Base-by-base conservation (phyloP, 2,113 vertebrate species). In the Arenaria interpres region DNA sequence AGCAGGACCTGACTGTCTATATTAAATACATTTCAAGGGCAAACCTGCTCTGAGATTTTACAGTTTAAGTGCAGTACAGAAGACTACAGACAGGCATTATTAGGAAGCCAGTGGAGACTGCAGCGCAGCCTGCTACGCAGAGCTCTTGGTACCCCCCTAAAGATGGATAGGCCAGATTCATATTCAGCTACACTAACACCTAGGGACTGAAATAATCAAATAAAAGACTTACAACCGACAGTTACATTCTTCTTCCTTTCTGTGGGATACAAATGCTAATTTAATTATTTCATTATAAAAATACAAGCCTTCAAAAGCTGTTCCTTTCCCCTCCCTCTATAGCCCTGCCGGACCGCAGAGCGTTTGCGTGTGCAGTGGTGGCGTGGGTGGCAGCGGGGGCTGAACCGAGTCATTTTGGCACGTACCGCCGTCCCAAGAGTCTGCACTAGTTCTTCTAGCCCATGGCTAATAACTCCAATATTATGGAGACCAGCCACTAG, bases 401-500 rank as follows among this genome's bases (percentile, higher is more conserved):
- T 15, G 23, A 87, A 63, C 33, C 35, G 28, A 90, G 53, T 51
- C 9, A 4, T 66, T 82, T 41, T 23, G 50, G 15, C 59, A 28
- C 3, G 3, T 53, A 4, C n/a, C 35, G 33, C 30, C 39, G 5
- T 53, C 46, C n/a, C 25, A 12, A 15, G 23, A 45, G 10, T 30
- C 30, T 60, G 43, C 8, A 39, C 19, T 24, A 41, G 57, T 43
- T 74, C 24, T 51, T 83, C 37, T 27, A n/a, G 45, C 35, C 64
- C 4, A 12, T 20, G 6, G 15, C 73, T 59, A 41, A 45, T 50
- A 66, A 74, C 71, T 76, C 60, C 57, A 45, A 23, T 53, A 13
- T n/a, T 84, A 4, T 35, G 73, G 71, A 91, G 81, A 76, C 73
- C 76, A 87, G 57, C 91, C 96, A 63, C 96, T 95, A 97, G 97